Evolutionary conservation across 2,888 invertebrate species (phyloP).

Genomic region (Brachypterus glaber): DNA sequence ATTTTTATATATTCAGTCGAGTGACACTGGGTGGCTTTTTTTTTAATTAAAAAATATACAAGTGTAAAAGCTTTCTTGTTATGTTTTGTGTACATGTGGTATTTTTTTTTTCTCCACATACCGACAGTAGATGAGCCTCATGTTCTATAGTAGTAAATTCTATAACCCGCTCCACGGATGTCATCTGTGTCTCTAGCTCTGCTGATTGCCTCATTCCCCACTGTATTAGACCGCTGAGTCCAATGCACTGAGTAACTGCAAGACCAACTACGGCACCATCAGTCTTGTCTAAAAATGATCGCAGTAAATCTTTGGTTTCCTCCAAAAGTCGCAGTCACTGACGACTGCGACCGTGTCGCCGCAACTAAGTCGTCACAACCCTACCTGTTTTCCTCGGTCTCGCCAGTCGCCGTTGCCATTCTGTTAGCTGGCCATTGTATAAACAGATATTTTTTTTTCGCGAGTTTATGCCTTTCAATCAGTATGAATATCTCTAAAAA

Average conservation of each 20-base stretch:
- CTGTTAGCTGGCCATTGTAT: too few relatives aligned
- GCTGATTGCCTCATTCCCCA: slow-evolving; percentile 64
- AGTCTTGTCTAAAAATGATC: slow-evolving; percentile 23
- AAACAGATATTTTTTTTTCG: too few relatives aligned
- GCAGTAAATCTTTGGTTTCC: too few relatives aligned
- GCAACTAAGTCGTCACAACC: too few relatives aligned
- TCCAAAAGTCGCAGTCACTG: too few relatives aligned
- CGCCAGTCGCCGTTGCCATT: too few relatives aligned
- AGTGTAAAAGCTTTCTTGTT: slow-evolving; percentile 3
- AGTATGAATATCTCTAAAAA: too few relatives aligned
- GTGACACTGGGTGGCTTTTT: not conserved
- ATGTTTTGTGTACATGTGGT: not conserved
- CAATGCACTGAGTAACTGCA: slow-evolving; percentile 45
- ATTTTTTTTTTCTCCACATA: slow-evolving; percentile 15
- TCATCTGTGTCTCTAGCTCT: slow-evolving; percentile 54
- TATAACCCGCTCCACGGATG: slow-evolving; percentile 56
- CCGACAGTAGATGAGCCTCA: slow-evolving; percentile 36
- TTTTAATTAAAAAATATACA: not conserved
- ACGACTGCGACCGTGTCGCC: too few relatives aligned
- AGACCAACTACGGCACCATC: slow-evolving; percentile 46
- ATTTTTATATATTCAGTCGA: slow-evolving; percentile 2
- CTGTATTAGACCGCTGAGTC: slow-evolving; percentile 44
- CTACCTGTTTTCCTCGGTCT: too few relatives aligned
- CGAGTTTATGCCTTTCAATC: too few relatives aligned
- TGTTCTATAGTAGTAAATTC: slow-evolving; percentile 50